Evolutionary conservation across 2,113 vertebrate species (phyloP).

Genomic region (Calidris pygmaea): DNA sequence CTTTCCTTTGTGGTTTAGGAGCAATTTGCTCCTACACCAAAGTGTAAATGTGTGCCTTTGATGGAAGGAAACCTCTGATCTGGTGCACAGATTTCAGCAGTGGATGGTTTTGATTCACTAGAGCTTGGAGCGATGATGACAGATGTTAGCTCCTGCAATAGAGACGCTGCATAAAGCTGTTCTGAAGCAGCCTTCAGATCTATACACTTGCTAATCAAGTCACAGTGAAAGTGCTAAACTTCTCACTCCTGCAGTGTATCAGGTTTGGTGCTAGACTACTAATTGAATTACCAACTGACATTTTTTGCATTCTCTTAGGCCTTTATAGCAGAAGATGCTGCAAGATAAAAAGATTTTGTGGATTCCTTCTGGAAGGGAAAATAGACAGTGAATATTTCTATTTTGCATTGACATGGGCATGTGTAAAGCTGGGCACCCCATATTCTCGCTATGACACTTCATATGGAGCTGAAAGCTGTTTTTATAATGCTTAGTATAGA

Average conservation of each 20-base stretch:
- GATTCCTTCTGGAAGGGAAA: not conserved
- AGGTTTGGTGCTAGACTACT: constrained; percentile 45
- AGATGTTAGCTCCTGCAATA: not conserved
- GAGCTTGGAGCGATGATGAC: not conserved
- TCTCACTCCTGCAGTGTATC: not conserved
- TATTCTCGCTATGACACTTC: not conserved
- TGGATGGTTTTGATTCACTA: not conserved
- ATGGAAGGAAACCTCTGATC: constrained; percentile 3
- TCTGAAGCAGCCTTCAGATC: not conserved
- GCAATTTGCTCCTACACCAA: not conserved
- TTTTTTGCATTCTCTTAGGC: constrained; percentile 5
- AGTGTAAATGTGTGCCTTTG: not conserved
- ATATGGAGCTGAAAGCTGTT: not conserved
- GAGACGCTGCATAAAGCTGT: not conserved
- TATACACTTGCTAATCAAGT: not conserved
- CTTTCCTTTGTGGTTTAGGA: not conserved
- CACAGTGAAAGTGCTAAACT: not conserved
- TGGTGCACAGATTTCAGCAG: not conserved
- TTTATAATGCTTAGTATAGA: not conserved
- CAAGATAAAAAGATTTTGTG: not conserved
- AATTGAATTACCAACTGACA: not conserved
- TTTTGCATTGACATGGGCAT: not conserved
- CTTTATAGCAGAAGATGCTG: not conserved
- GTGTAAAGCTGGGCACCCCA: not conserved
- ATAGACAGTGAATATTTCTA: not conserved